Conservation (phyloP, 2,888 invertebrate genomes). For the Hyposoter dolosus region DNA sequence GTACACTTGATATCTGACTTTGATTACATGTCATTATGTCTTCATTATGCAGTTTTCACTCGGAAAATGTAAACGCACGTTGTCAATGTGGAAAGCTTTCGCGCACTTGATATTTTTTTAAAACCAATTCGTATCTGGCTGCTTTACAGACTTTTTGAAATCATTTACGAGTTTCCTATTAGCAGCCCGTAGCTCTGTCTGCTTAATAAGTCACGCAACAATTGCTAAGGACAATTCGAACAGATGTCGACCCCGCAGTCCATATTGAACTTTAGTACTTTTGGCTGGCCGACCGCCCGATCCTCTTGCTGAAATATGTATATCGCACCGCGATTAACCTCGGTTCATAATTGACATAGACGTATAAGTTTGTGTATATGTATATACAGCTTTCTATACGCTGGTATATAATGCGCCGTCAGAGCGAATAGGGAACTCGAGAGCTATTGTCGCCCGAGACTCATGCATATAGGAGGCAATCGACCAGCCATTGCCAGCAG, state of each 20-base stretch:
- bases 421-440: constrained; percentile 58
- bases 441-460: constrained; percentile 66
- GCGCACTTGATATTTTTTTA: neutral
- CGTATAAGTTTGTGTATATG: constrained; percentile 28
- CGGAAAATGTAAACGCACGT: neutral
- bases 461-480: constrained; percentile 64
- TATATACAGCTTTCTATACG: constrained; percentile 7
- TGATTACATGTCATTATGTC: constrained; percentile 48
- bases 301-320: constrained; percentile 64
- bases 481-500: constrained; percentile 68
- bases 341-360: constrained; percentile 66
- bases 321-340: constrained; percentile 65
- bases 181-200: neutral
- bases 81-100: neutral
- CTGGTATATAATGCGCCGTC: constrained; percentile 27
- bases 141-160: neutral
- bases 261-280: constrained; percentile 50
- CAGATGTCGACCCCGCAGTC: constrained; percentile 42
- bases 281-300: constrained; percentile 67
- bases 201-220: constrained; percentile 29
- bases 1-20: constrained; percentile 44
- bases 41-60: constrained; percentile 19
- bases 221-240: constrained; percentile 50
- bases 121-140: neutral
- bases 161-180: neutral